phyloP scores from a whole-genome alignment of 2,888 invertebrate genomes.

The Pandemis cinnamomeana region DNA sequence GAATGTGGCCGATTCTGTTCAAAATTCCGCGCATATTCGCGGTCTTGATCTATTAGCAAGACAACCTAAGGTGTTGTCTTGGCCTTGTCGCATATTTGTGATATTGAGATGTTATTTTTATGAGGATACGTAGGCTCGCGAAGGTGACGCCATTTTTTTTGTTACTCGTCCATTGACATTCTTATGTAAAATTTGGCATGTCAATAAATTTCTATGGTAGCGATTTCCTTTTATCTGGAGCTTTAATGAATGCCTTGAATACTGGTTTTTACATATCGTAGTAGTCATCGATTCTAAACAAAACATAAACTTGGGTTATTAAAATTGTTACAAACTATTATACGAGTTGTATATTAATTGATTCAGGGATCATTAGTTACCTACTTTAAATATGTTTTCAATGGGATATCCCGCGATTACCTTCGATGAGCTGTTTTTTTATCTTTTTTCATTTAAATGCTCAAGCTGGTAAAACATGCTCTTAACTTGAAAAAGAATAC shows the following conservation, averaged over 20 bases:
- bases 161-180: conserved; percentile 26
- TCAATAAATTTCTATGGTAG: conserved; percentile 12
- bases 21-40: neutral
- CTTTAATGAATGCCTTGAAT: neutral
- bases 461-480: no score
- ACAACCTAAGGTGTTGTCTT: neutral
- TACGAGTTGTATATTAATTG: no score
- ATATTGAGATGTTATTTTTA: conserved; percentile 20
- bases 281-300: neutral
- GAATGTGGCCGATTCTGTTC: neutral
- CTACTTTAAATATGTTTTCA: no score
- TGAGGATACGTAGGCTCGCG: conserved; percentile 14
- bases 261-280: neutral
- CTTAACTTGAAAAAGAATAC: no score
- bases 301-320: neutral
- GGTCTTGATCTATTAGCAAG: neutral
- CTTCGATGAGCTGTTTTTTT: no score
- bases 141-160: conserved; percentile 32
- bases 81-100: conserved; percentile 12
- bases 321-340: neutral
- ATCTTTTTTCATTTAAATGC: no score
- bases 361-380: no score
- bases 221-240: conserved; percentile 5
- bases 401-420: no score
- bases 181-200: conserved; percentile 30